Percentiles rank a stretch among this genome's conserved stretches.
These are phyloP conservation scores for Oxycera nigricornis DNA, from an alignment of 2,888 invertebrate genomes.

Conservation along the genomic window DNA sequence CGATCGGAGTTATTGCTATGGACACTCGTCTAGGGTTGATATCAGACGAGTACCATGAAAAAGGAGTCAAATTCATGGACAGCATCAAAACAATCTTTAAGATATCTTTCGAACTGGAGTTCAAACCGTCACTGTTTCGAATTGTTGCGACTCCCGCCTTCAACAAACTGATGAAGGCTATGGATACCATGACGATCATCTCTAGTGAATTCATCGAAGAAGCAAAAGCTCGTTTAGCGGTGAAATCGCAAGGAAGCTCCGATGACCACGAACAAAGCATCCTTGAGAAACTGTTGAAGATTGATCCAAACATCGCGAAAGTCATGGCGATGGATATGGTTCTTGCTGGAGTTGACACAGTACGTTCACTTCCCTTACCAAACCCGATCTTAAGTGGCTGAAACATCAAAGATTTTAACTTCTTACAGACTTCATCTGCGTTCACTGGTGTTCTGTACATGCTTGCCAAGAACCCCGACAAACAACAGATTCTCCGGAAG, in stretches of 20 bases:
- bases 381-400: neutral
- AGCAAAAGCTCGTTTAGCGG: slow-evolving; percentile 54
- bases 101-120: slow-evolving; percentile 51
- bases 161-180: slow-evolving; percentile 51
- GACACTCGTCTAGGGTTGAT: slow-evolving; percentile 57
- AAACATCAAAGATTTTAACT: slow-evolving; percentile 58
- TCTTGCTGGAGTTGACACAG: slow-evolving; percentile 75
- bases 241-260: slow-evolving; percentile 53
- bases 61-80: slow-evolving; percentile 34
- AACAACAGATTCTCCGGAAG: slow-evolving; percentile 69
- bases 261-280: slow-evolving; percentile 67
- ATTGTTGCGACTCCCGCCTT: slow-evolving; percentile 54
- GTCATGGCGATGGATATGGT: slow-evolving; percentile 76
- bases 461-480: slow-evolving; percentile 68
- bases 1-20: slow-evolving; percentile 60
- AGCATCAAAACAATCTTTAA: slow-evolving; percentile 43
- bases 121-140: slow-evolving; percentile 57
- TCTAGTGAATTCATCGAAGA: slow-evolving; percentile 56
- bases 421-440: slow-evolving; percentile 66
- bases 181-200: slow-evolving; percentile 54
- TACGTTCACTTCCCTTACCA: too few relatives aligned
- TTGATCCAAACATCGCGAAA: slow-evolving; percentile 69
- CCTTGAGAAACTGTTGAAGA: slow-evolving; percentile 69
- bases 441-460: slow-evolving; percentile 67
- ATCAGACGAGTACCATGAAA: slow-evolving; percentile 41